Evolutionary conservation across 2,888 invertebrate species (phyloP).

Genomic region (Pediacus dermestoides): DNA sequence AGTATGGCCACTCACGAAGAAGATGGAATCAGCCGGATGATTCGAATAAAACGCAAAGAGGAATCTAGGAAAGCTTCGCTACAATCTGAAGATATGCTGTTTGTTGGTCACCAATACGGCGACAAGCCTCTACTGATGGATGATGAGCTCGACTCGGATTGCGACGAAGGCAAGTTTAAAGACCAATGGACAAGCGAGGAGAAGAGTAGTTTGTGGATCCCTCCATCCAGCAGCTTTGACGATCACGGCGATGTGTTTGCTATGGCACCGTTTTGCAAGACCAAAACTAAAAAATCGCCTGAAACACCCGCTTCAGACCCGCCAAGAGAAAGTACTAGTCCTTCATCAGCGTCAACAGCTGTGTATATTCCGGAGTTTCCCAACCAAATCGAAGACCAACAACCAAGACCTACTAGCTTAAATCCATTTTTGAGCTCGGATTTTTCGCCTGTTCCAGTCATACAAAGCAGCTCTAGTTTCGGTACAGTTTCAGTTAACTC

Average conservation of each 20-base stretch:
- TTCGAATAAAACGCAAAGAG: slow-evolving; percentile 52
- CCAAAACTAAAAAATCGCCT: neutral
- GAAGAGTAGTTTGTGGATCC: slow-evolving; percentile 39
- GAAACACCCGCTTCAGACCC: slow-evolving; percentile 4
- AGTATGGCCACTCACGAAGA: slow-evolving; percentile 63
- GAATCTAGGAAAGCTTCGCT: slow-evolving; percentile 44
- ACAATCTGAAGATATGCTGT: slow-evolving; percentile 54
- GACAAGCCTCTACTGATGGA: slow-evolving; percentile 72
- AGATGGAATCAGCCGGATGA: slow-evolving; percentile 53
- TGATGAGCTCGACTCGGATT: slow-evolving; percentile 70
- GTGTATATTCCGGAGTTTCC: too few relatives aligned
- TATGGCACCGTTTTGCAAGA: slow-evolving; percentile 61
- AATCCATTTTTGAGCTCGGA: slow-evolving; percentile 43
- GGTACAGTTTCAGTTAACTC: slow-evolving; percentile 32
- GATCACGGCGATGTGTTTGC: slow-evolving; percentile 64
- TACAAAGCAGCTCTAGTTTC: slow-evolving; percentile 36
- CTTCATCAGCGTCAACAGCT: too few relatives aligned
- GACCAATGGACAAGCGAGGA: slow-evolving; percentile 33
- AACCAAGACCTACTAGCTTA: slow-evolving; percentile 14
- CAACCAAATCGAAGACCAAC: slow-evolving; percentile 9
- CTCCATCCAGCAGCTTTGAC: slow-evolving; percentile 45
- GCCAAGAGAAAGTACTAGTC: neutral
- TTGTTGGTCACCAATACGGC: slow-evolving; percentile 73
- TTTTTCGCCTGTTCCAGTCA: slow-evolving; percentile 17
- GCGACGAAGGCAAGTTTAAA: slow-evolving; percentile 45